Base-by-base conservation (phyloP, 2,888 invertebrate genomes). In the Tineola bisselliella region DNA sequence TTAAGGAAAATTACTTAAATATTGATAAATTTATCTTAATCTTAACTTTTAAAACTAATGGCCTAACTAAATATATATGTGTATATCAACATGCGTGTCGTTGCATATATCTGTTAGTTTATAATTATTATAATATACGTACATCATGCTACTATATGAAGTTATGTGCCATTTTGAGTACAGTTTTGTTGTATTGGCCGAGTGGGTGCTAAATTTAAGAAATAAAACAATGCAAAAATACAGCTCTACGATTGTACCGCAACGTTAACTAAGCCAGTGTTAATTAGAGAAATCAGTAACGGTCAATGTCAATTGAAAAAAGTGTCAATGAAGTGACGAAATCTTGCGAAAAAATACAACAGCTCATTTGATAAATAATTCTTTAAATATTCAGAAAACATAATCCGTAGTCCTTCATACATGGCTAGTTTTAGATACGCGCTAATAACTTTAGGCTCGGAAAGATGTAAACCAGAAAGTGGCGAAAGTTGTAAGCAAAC, bases 241-340 rank as follows among this genome's bases (percentile, higher is more conserved):
- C 48, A 13, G 2, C 48, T 48, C n/a, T 48, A 17, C 17, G 48
- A 15, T 48, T 48, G 48, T 48, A 48, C 48, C 48, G 48, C 48
- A 48, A 54, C 12, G n/a, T 25, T 54, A 54, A 54, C n/a, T 54
- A 19, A 54, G 19, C 54, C 69, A 68, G 67, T 66, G 69, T 69
- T 77, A 77, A 81, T 81, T 75, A 75, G 75, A 75, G 77, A 80
- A 79, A 80, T 73, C 73, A 67, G 63, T 70, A 67, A 74, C 68
- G 79, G 79, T 79, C 82, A 82, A 81, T 82, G 81, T 72, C 79
- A 71, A 73, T 66, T 61, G 19, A 58, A 58, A 58, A 58, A 33
- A 30, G 25, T 58, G 58, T 58, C 33, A 58, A 58, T 58, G 65
- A 70, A 67, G 64, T 68, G 68, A 73, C 69, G 75, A 69, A 74